These are phyloP conservation scores for Formicarius rufipectus DNA, from an alignment of 2,113 vertebrate genomes.

Conservation along the genomic window DNA sequence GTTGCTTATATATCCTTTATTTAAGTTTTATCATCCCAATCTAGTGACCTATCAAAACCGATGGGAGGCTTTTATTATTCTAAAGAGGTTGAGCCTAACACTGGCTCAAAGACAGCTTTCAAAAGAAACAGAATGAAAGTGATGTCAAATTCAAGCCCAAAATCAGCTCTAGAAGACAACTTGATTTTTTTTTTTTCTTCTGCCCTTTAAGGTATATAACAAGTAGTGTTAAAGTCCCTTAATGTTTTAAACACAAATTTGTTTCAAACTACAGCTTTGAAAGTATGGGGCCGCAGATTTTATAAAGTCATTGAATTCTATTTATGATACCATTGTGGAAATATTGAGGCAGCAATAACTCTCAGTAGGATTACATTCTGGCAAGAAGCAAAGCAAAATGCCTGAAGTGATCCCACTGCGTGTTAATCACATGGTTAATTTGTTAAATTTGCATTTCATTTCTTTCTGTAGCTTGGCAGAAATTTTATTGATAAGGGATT, in stretches of 20 bases:
- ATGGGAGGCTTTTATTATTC: slow-evolving; percentile 67
- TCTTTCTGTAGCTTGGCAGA: slow-evolving; percentile 38
- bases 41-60: slow-evolving; percentile 51
- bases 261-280: slow-evolving; percentile 66
- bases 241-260: slow-evolving; percentile 72
- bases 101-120: slow-evolving; percentile 69
- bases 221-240: slow-evolving; percentile 64
- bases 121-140: slow-evolving; percentile 74
- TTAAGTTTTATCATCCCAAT: slow-evolving; percentile 21
- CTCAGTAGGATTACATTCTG: slow-evolving; percentile 61
- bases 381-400: slow-evolving; percentile 51
- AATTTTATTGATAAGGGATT: slow-evolving; percentile 61
- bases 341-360: slow-evolving; percentile 14
- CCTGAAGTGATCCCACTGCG: slow-evolving; percentile 52
- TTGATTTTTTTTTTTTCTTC: background rate
- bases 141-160: slow-evolving; percentile 69
- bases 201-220: slow-evolving; percentile 55
- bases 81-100: slow-evolving; percentile 49
- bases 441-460: slow-evolving; percentile 71
- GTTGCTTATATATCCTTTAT: background rate
- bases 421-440: slow-evolving; percentile 68
- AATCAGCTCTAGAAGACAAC: slow-evolving; percentile 59
- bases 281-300: slow-evolving; percentile 11
- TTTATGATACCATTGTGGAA: slow-evolving; percentile 18
- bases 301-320: slow-evolving; percentile 4